Conservation (phyloP, 2,888 invertebrate species). For the Arge pagana region DNA sequence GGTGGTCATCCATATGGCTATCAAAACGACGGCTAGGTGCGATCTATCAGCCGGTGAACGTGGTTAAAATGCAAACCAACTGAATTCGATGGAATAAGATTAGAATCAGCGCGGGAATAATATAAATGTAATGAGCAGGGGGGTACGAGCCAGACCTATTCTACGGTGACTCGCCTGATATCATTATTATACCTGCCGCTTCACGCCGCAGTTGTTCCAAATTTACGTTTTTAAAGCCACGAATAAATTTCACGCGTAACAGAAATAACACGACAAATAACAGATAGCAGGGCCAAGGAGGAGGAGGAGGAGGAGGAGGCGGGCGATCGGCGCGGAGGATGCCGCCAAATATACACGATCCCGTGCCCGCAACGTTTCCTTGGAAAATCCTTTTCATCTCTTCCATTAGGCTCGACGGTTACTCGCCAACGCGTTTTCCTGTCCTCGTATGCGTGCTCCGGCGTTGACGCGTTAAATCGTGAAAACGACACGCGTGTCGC, state of each 20-base stretch:
- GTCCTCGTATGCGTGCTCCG: constrained; percentile 14
- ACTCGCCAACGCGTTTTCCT: constrained; percentile 1
- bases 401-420: no score
- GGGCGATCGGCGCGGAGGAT: no score
- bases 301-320: no score
- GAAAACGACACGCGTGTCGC: constrained; percentile 19
- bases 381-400: no score
- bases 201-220: constrained; percentile 38
- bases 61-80: constrained; percentile 27
- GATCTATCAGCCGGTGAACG: constrained; percentile 26
- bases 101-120: constrained; percentile 28
- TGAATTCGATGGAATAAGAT: constrained; percentile 21
- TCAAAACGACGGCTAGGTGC: constrained; percentile 16
- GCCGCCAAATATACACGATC: no score
- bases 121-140: constrained; percentile 25
- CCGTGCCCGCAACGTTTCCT: no score
- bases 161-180: constrained; percentile 23
- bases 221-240: constrained; percentile 25
- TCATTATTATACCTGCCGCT: constrained; percentile 38
- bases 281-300: no score
- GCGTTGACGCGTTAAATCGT: constrained; percentile 16
- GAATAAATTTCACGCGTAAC: constrained; percentile 38
- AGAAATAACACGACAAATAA: no score
- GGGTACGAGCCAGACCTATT: constrained; percentile 8
- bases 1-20: constrained; percentile 24